Conservation (phyloP, 2,113 vertebrate genomes). For the Callocephalon fimbriatum region DNA sequence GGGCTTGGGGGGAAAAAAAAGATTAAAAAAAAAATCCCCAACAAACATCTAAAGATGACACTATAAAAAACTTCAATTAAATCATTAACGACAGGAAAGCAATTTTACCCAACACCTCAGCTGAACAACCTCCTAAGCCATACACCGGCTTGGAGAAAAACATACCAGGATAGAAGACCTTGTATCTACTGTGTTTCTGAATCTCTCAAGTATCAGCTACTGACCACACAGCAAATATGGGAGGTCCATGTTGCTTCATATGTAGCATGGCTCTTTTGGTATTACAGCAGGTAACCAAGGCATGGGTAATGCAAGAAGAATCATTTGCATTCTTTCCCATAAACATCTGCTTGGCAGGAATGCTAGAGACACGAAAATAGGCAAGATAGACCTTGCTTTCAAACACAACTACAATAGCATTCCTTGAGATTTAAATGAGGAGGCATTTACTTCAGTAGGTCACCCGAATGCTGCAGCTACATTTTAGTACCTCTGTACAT, state of each 20-base stretch:
- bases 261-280: neutral
- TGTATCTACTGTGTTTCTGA: neutral
- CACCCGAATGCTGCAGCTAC: neutral
- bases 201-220: neutral
- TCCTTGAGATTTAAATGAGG: neutral
- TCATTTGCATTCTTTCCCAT: neutral
- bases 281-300: neutral
- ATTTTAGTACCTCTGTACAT: neutral
- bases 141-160: neutral
- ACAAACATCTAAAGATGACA: neutral
- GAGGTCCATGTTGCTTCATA: neutral
- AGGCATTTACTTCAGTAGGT: neutral
- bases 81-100: neutral
- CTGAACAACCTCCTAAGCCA: neutral
- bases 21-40: neutral
- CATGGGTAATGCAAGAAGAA: neutral
- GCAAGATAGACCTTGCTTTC: neutral
- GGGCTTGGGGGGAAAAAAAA: fast-evolving
- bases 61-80: neutral
- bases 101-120: neutral
- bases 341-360: neutral
- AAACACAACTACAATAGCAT: neutral
- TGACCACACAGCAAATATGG: neutral
- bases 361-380: neutral
- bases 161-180: neutral